Evolutionary conservation across 2,888 invertebrate genomes (phyloP), one percentile per base, ranked within the genome.

Genomic region (Gortyna flavago): DNA sequence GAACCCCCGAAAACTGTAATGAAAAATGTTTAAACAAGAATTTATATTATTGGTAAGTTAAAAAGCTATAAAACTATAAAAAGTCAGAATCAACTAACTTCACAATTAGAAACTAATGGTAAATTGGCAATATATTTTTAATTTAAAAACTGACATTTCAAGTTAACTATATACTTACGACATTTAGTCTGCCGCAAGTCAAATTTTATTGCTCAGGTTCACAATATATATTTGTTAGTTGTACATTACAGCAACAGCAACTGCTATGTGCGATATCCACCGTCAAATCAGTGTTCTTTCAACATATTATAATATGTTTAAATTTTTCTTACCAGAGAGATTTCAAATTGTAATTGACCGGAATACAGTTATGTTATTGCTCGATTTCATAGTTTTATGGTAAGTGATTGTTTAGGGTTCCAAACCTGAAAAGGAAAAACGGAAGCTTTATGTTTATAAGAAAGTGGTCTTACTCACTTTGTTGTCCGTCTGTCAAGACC

Each of bases 21-120:
- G 95, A 94, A 96, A 95, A 93, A 96, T 96, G 96, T 90, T 93
- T 93, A 95, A 93, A 90, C 95, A 94, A 89, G 92, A 94, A 88
- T 88, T 96, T 72, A 89, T 96, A 82, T 86, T 96, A 69, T 86
- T 96, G 95, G 96, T 96, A 87, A 95, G 96, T 69, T 57, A 57
- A 21, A n/a, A 38, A n/a, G 7, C 11, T 35, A 13, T 16, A 16
- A 29, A 29, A 16, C 59, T 29, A 29, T 13, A 59, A 54, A 16
- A 54, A 35, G 25, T 44, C 8, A 44, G 11, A 62, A 25, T 62
- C 11, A 3, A 9, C 32, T 13, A n/a, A 54, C n/a, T 9, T 16
- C 41, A 54, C n/a, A 38, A n/a, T 59, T 69, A 38, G 0, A 69
- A 35, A 29, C 57, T 16, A 32, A 62, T 18, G 61, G 59, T 29